Evolutionary conservation across 2,888 invertebrate species (phyloP), one percentile per base, ranked within the genome.

Genomic region (Amiota communis): DNA sequence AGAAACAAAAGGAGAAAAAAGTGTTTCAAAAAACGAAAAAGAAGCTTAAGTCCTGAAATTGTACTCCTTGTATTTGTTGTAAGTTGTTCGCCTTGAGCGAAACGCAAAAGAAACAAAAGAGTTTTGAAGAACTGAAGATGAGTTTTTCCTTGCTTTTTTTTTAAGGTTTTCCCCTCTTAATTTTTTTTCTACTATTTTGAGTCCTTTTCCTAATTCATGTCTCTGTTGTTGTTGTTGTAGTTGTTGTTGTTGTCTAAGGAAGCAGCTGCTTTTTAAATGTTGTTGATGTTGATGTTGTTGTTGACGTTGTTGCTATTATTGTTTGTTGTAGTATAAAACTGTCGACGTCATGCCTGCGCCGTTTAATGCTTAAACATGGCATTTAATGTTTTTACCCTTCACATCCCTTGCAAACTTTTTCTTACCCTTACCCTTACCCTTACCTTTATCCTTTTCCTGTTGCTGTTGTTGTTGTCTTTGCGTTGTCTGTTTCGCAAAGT

Each of bases 331-430:
- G 11, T 53, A 15, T 46, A 46, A 48, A 65, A 48, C 48, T 65
- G 65, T 65, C 65, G 65, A 65, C 65, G 65, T 65, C 65, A 65
- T 65, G 65, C 49, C 65, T 65, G 65, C 47, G 57, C 69, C 15
- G 46, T 59, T 59, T 15, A 59, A 20, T 59, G 59, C 59, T 20
- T 59, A 59, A 36, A 59, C 20, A 59, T 59, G 59, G 17, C 59
- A 59, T 17, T 17, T 59, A 59, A 59, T 59, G 59, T 20, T 36
- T 36, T 36, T 6, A 0, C n/a, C 13, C 53, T 53, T 4, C 3
- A 2, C 53, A 53, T 53, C 53, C 12, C 36, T 36, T 53, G 8
- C n/a, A n/a, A n/a, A n/a, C n/a, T n/a, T n/a, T n/a, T n/a, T 53
- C 23, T 2, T 53, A 53, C 0, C 13, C 12, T 53, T 53, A 4